Conservation (phyloP, 2,113 vertebrate species). For the Ammospiza caudacuta region DNA sequence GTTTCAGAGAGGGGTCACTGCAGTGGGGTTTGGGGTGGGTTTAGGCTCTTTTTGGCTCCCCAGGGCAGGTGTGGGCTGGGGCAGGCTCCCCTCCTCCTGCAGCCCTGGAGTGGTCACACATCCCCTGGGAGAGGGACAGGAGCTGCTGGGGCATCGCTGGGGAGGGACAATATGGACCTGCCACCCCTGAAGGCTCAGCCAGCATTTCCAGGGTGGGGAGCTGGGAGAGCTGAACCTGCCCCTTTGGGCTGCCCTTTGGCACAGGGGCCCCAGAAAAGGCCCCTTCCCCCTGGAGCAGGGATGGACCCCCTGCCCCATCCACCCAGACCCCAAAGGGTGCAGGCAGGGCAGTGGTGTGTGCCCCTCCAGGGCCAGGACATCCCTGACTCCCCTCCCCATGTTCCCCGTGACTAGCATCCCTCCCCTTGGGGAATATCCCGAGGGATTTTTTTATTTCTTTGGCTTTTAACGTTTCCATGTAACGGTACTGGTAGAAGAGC, state of each 20-base stretch:
- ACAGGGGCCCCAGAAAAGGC: background rate
- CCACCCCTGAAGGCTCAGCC: background rate
- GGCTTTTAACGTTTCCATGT: constrained; percentile 34
- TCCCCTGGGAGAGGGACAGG: background rate
- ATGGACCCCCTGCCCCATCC: background rate
- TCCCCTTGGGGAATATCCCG: background rate
- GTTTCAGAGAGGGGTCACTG: background rate
- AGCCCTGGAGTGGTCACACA: background rate
- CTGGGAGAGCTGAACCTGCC: background rate
- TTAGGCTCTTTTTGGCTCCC: background rate
- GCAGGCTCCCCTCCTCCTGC: background rate
- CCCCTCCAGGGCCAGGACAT: background rate
- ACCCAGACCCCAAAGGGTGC: background rate
- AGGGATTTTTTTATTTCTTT: background rate
- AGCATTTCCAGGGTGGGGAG: background rate
- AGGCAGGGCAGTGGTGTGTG: background rate
- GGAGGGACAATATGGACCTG: background rate
- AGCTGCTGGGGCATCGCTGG: background rate
- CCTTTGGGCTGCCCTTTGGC: background rate
- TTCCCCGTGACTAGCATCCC: background rate
- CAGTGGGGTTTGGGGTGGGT: background rate
- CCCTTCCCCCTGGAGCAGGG: background rate
- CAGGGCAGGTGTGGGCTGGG: background rate
- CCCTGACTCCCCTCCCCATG: background rate
- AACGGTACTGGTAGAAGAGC: constrained; percentile 21